Percentiles rank a stretch among this genome's conserved stretches.
These are phyloP conservation scores for Proisotoma minuta DNA, from an alignment of 2,888 invertebrate species.

Conservation along the genomic window DNA sequence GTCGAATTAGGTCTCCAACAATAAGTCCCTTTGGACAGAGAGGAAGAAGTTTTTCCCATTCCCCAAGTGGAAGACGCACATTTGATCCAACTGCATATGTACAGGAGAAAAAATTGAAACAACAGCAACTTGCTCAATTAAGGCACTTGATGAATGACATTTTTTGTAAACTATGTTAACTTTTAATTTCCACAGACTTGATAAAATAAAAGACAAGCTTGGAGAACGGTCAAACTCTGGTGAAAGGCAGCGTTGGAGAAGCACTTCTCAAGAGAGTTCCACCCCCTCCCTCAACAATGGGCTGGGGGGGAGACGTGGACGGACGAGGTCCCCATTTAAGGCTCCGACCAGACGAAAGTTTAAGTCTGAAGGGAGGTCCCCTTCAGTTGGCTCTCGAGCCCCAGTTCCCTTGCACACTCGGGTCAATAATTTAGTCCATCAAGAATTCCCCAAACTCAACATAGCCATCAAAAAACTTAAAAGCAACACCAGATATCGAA, in stretches of 20 bases:
- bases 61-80: neutral
- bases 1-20: neutral
- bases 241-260: too few species aligned
- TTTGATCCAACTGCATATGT: constrained; percentile 47
- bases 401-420: neutral
- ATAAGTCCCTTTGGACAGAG: neutral
- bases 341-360: too few species aligned
- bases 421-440: neutral
- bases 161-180: constrained; percentile 2
- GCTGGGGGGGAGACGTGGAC: too few species aligned
- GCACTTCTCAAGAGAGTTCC: too few species aligned
- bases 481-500: too few species aligned
- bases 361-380: too few species aligned
- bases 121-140: constrained; percentile 23
- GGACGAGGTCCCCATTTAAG: too few species aligned
- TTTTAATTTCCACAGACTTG: constrained; percentile 14
- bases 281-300: too few species aligned
- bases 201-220: constrained; percentile 24
- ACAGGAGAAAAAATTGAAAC: constrained; percentile 34
- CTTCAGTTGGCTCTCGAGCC: too few species aligned
- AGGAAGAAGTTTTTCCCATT: constrained; percentile 23
- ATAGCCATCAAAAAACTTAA: neutral
- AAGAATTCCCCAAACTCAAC: neutral
- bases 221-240: constrained; percentile 16
- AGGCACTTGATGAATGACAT: constrained; percentile 25